Conservation (phyloP, 2,113 vertebrate genomes). For the Leucoraja erinaceus region DNA sequence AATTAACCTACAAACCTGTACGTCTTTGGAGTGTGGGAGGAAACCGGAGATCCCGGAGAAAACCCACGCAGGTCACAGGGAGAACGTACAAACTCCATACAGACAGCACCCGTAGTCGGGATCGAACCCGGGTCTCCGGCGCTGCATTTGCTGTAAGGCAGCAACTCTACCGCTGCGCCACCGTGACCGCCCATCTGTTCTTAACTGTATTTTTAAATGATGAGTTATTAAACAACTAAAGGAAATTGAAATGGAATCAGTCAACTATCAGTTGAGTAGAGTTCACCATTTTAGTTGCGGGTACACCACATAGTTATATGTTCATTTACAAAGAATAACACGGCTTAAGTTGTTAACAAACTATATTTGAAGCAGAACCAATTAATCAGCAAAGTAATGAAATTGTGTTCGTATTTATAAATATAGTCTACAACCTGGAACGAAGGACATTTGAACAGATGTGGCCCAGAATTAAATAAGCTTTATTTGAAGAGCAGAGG, state of each 20-base stretch:
- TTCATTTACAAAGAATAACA: neutral
- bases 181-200: neutral
- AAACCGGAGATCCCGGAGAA: no score
- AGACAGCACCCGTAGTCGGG: no score
- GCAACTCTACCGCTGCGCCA: no score
- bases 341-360: constrained; percentile 1
- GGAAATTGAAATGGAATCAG: neutral
- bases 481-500: neutral
- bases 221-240: neutral
- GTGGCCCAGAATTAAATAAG: neutral
- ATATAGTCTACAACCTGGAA: neutral
- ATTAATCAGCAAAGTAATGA: neutral
- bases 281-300: constrained; percentile 5
- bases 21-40: no score
- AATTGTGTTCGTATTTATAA: neutral
- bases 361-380: neutral
- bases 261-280: neutral
- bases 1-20: no score
- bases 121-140: no score
- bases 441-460: neutral
- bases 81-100: no score
- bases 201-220: neutral
- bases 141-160: no score
- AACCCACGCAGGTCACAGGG: no score
- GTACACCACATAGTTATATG: neutral